A percentile compares a stretch with the other conserved stretches of the same genome.
These are phyloP conservation scores for Ciconia boyciana DNA, from an alignment of 2,113 vertebrate genomes.

Conservation along the genomic window DNA sequence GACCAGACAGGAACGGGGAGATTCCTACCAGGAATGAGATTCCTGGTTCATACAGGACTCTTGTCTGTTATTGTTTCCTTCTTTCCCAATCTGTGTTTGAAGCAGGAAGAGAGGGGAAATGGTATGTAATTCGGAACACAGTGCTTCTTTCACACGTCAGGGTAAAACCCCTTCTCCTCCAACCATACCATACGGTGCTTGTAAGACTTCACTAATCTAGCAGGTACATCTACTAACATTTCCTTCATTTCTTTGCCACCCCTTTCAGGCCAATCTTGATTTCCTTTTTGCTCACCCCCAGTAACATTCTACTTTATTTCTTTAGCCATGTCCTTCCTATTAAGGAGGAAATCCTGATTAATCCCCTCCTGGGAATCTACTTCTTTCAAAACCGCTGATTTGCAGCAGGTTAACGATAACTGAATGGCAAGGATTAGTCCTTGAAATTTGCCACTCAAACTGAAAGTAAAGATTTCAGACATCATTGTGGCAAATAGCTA, in stretches of 20 bases:
- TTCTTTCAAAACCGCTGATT: background rate
- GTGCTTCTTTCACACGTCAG: background rate
- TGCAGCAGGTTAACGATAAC: background rate
- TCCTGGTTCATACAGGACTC: slow-evolving; percentile 49
- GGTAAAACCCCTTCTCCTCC: background rate
- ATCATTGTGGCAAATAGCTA: background rate
- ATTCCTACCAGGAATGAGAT: slow-evolving; percentile 63
- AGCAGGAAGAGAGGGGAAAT: slow-evolving; percentile 1
- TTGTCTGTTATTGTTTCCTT: slow-evolving; percentile 31
- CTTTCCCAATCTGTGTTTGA: background rate
- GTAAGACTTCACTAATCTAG: background rate
- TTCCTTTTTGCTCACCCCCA: background rate
- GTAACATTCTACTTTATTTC: background rate
- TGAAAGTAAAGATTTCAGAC: background rate
- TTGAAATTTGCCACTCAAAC: background rate
- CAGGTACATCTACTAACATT: background rate
- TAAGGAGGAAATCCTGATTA: background rate
- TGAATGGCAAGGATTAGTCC: background rate
- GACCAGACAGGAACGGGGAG: slow-evolving; percentile 66
- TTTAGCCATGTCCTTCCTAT: background rate
- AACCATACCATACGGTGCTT: background rate
- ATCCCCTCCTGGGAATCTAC: background rate
- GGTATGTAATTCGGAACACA: background rate
- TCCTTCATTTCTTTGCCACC: background rate
- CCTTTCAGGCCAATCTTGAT: background rate